phyloP scores from a whole-genome alignment of 2,888 invertebrate species.

The Oasisia sp. region DNA sequence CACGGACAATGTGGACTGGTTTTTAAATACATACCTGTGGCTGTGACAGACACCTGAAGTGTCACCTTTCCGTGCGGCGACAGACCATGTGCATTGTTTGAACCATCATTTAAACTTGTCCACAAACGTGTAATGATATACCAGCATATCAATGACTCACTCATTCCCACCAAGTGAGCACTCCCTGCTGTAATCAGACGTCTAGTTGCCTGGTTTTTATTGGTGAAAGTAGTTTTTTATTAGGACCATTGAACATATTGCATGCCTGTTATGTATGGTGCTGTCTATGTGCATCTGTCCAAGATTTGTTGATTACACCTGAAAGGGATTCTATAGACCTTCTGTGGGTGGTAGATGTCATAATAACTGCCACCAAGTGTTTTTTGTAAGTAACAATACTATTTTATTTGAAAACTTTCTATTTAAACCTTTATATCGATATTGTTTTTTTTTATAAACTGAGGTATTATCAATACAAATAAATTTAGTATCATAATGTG shows the following conservation, averaged over 20 bases:
- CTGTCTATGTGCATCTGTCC: background rate
- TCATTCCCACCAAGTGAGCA: background rate
- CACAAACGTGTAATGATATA: background rate
- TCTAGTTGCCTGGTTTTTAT: background rate
- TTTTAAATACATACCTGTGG: conserved; percentile 7
- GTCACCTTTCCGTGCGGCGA: no score
- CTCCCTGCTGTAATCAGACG: background rate
- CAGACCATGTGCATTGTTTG: background rate
- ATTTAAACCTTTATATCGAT: no score
- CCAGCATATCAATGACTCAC: background rate
- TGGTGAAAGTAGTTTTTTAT: background rate
- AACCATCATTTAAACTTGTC: background rate
- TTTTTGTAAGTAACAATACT: no score
- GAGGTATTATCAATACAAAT: no score
- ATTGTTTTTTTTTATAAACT: no score
- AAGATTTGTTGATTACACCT: background rate
- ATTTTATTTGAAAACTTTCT: no score
- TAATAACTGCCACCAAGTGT: no score
- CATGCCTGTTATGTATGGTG: background rate
- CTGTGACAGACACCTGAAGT: background rate
- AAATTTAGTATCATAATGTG: no score
- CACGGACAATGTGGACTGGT: background rate
- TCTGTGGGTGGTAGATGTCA: no score
- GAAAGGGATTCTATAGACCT: no score
- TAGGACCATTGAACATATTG: background rate